Base-by-base conservation (phyloP, 1,140 invertebrate genomes). In the Cydia amplana region DNA sequence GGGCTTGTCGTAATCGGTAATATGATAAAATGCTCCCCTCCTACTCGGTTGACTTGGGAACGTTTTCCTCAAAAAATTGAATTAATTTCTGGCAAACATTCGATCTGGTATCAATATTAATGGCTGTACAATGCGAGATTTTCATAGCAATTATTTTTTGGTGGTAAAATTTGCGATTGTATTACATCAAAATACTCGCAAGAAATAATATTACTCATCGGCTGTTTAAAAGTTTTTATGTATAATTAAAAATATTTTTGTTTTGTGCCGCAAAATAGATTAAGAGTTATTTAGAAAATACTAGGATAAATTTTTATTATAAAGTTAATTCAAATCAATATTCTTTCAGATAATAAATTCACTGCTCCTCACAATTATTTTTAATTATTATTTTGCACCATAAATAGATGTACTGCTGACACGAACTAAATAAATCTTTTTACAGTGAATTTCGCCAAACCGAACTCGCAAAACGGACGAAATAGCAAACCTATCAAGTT, bases 11-110 rank as follows among this genome's bases (percentile, higher is more conserved):
- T 75, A 83, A 84, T 84, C 81, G 75, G 83, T 85, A 85, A 85
- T 85, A 82, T 82, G 81, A 85, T 85, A 85, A 85, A 82, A 75
- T 75, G 28, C 73, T 77, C 78, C 79, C 79, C 77, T 75, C 51
- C 36, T 43, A 4, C 67, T 36, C n/a, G n/a, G 28, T 70, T 70
- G 49, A 63, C 79, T 78, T 55, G n/a, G 70, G 36, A 73, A 75
- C 81, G 70, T 79, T 82, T 84, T 80, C 79, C 79, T 77, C 77
- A 20, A 78, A 80, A 85, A 83, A 83, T 82, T 82, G 80, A 83
- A 85, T 85, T 85, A 85, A 82, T 83, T 85, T 83, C 72, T 80
- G 67, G 73, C 74, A 82, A 85, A 83, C 82, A 83, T 77, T 83
- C 79, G 78, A 83, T 82, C 73, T 55, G 74, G 64, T 79, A 79